These are phyloP conservation scores for Callyntrura sp. DNA, from an alignment of 2,888 invertebrate genomes.

Conservation along the genomic window DNA sequence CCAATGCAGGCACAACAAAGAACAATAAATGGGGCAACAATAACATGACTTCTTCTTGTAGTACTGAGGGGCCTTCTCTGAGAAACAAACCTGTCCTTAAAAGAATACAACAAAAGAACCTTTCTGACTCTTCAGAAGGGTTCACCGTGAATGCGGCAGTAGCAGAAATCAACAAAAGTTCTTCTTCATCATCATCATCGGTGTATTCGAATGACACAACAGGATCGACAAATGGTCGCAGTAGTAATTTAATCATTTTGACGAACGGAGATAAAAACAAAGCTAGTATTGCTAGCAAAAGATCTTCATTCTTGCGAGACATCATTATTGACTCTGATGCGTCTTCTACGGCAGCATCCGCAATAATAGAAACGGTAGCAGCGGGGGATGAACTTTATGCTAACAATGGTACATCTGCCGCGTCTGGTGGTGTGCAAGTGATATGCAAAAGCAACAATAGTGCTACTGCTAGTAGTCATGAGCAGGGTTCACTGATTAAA, in stretches of 20 bases:
- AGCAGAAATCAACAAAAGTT: constrained; percentile 53
- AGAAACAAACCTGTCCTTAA: constrained; percentile 81
- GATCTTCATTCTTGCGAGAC: constrained; percentile 82
- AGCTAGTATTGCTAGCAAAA: constrained; percentile 79
- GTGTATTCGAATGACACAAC: constrained; percentile 10
- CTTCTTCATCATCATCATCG: constrained; percentile 17
- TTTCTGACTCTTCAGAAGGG: constrained; percentile 54
- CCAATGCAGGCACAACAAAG: background rate
- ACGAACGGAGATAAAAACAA: constrained; percentile 77
- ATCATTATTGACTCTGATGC: constrained; percentile 78
- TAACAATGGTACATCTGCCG: constrained; percentile 56
- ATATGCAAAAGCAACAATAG: constrained; percentile 68
- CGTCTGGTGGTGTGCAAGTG: constrained; percentile 69
- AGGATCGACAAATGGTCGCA: constrained; percentile 46
- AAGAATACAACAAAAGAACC: constrained; percentile 74
- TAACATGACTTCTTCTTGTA: constrained; percentile 51
- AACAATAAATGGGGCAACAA: constrained; percentile 65
- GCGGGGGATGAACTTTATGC: constrained; percentile 46
- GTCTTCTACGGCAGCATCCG: constrained; percentile 40
- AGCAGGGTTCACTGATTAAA: constrained; percentile 64
- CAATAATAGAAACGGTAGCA: constrained; percentile 57
- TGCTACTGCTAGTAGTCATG: constrained; percentile 25
- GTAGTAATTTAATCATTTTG: constrained; percentile 79
- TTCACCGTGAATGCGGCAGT: constrained; percentile 54
- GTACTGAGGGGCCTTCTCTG: constrained; percentile 34